Base-by-base conservation (phyloP, 1,140 invertebrate species). In the Micrasema longulum region DNA sequence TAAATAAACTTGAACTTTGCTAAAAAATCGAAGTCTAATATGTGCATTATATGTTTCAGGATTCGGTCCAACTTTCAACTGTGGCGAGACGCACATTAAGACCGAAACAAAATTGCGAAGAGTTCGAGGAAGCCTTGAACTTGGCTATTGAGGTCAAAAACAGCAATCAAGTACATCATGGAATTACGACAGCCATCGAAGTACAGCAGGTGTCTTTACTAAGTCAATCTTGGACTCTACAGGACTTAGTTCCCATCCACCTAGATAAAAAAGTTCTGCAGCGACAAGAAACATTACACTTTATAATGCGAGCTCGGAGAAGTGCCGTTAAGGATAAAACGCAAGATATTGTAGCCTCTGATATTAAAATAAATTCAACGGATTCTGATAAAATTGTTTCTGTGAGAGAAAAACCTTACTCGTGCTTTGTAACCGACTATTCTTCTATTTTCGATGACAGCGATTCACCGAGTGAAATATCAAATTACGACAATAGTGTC, bases 91-190 rank as follows among this genome's bases (percentile, higher is more conserved):
- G 83, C 43, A 81, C 80, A 69, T 72, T 84, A 1, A 77, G 76
- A 62, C 71, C 68, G 3, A 73, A 77, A 4, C 43, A 64, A 3
- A 71, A 73, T 9, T 77, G 76, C 4, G 71, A 76, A 10, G 77
- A 79, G 23, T 72, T 70, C 20, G 60, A 77, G 31, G 84, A 86
- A 74, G 81, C 79, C 55, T 78, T 84, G 71, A 78, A 78, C 26
- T 67, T 86, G 43, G 78, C 82, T 0, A 75, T 83, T 7, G 83
- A 85, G 77, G 74, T 85, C 4, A 84, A 84, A 76, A 85, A 86
- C 75, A 77, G 82, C 11, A 81, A 80, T 62, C 77, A 79, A 60
- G 18, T 70, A 20, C 81, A 81, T 57, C 82, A 81, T 50, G 78
- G 80, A 7, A 79, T 81, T 3, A 75, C 79, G 12, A 69, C 82